Evolutionary conservation across 35 echinoderm and acorn worm species (phyloP).

Genomic region (Holothuria glaberrima): DNA sequence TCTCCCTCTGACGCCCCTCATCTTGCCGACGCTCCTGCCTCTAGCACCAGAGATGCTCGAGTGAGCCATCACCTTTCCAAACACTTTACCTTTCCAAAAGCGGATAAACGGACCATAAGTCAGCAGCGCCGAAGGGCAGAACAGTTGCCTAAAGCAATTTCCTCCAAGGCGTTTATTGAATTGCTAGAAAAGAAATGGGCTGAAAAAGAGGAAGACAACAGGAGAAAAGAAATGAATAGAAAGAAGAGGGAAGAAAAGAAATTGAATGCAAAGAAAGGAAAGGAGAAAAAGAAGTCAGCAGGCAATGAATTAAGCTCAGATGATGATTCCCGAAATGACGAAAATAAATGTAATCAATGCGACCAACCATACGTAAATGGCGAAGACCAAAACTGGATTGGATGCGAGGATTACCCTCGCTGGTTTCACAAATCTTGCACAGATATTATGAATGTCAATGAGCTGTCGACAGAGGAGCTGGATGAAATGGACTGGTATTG

Average conservation of each 20-base stretch:
- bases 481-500: not conserved
- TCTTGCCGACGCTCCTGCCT: not conserved
- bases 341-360: too few species aligned
- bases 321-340: too few species aligned
- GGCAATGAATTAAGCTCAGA: too few species aligned
- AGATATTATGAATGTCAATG: not conserved
- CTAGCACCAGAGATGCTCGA: not conserved
- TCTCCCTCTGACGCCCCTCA: not conserved
- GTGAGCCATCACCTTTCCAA: not conserved
- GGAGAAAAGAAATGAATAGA: not conserved
- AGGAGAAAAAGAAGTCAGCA: constrained; percentile 11
- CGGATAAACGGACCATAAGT: not conserved
- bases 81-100: not conserved
- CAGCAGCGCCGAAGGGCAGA: not conserved
- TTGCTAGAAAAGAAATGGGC: not conserved
- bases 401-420: not conserved
- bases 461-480: not conserved
- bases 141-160: not conserved
- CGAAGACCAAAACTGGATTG: not conserved
- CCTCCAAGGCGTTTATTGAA: not conserved
- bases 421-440: constrained; percentile 7
- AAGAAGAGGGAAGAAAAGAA: not conserved
- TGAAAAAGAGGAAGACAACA: not conserved
- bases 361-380: too few species aligned
- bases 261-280: not conserved